Base-by-base conservation (phyloP, 1,140 invertebrate species). In the Brachionus calyciflorus region DNA sequence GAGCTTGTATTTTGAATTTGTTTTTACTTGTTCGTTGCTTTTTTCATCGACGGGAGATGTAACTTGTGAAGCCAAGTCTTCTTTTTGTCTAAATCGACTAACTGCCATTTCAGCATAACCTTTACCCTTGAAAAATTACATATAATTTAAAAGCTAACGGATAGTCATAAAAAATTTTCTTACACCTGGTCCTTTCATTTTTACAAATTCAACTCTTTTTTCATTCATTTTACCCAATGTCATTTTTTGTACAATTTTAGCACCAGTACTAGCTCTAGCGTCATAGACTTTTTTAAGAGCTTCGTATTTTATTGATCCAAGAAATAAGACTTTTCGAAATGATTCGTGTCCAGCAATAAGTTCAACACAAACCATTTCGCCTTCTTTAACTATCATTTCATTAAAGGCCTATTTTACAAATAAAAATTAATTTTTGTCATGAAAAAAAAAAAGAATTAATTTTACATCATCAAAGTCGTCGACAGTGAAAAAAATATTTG, bases 21-120 rank as follows among this genome's bases (percentile, higher is more conserved):
- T n/a, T n/a, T n/a, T n/a, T n/a, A n/a, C n/a, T n/a, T n/a, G n/a
- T 7, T 17, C 37, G 19, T 19, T 17, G 37, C 37, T 40, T 40
- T 60, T 60, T 60, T 60, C 55, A 17, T 60, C 55, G n/a, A 19
- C 37, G 12, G 12, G 28, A n/a, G 28, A 37, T 19, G 55, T 30
- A 6, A 14, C 28, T 9, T 9, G 40, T 3, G 60, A 44, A 21
- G 40, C 19, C 7, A 21, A 0, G 12, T 65, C 60, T 3, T 44
- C 37, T 3, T 10, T 24, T 44, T 41, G 17, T 9, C 21, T 37
- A 51, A 73, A 73, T 19, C 24, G 28, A 41, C 69, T 73, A 24
- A 98, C 93, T 3, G 95, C 96, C 91, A 98, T 95, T 87, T 99
- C 96, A 0, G 95, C 95, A 85, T 95, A 92, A 0, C 96, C 96